Percentiles rank a stretch among this genome's conserved stretches.
Evolutionary conservation across 2,888 invertebrate genomes (phyloP).

Genomic region (Criorhina ranunculi): DNA sequence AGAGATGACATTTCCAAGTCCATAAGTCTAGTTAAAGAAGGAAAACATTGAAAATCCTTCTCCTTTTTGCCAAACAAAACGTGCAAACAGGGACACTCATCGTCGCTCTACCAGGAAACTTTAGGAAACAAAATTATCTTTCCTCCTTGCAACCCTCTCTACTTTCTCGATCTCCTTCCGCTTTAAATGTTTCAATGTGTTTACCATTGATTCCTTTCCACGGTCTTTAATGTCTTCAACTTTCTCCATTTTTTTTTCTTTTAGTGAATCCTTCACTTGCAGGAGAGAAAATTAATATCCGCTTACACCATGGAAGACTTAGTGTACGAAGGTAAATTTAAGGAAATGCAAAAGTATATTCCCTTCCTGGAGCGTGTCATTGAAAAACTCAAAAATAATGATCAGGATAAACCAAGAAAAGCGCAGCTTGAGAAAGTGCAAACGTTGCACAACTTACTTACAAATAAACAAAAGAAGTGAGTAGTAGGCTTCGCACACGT

Average conservation of each 20-base stretch:
- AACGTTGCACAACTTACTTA: conserved; percentile 79
- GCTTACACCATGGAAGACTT: conserved; percentile 70
- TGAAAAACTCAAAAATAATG: conserved; percentile 86
- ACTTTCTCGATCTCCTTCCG: neutral
- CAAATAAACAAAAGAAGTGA: conserved; percentile 79
- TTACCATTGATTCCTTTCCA: neutral
- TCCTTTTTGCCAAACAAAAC: no score
- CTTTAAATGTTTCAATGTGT: neutral
- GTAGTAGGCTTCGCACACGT: conserved; percentile 58
- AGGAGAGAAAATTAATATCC: neutral
- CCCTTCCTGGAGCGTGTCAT: conserved; percentile 91
- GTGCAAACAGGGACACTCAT: neutral
- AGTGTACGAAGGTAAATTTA: conserved; percentile 77
- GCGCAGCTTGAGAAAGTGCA: conserved; percentile 80
- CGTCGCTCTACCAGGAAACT: neutral
- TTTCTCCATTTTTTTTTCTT: conserved; percentile 9
- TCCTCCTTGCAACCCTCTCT: neutral
- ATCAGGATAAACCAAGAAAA: conserved; percentile 77
- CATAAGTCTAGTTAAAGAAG: no score
- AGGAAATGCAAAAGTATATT: conserved; percentile 86
- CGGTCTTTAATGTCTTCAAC: neutral
- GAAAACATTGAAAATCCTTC: no score
- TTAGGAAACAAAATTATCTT: neutral
- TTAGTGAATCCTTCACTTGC: conserved; percentile 9
- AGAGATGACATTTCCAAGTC: no score